Percentiles rank a stretch among this genome's conserved stretches.
Conservation (phyloP, 2,113 vertebrate genomes). For the Emydura subglobosa region DNA sequence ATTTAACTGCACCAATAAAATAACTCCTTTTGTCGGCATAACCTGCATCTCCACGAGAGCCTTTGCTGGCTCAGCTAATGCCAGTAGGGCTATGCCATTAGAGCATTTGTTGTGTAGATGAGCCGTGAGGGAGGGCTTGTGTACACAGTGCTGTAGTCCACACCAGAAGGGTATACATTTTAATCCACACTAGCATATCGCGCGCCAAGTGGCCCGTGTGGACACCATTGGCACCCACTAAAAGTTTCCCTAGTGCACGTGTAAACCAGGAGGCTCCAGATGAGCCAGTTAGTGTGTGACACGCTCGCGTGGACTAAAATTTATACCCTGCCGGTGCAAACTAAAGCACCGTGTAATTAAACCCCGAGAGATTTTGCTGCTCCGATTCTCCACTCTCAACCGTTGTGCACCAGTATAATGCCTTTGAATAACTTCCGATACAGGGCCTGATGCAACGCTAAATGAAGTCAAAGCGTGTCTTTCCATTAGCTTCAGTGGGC, state of each 20-base stretch:
- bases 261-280: background rate
- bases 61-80: background rate
- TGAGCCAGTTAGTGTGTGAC: background rate
- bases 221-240: background rate
- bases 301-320: background rate
- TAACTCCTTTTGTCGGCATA: background rate
- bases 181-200: background rate
- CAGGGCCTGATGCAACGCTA: background rate
- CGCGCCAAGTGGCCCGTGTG: background rate
- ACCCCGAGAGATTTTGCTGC: background rate
- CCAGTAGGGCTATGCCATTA: background rate
- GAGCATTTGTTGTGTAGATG: background rate
- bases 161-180: background rate
- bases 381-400: background rate
- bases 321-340: background rate
- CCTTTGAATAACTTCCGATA: background rate
- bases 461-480: background rate
- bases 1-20: background rate
- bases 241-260: background rate
- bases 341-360: background rate
- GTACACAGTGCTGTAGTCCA: background rate
- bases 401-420: background rate
- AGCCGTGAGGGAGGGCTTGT: background rate
- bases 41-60: no score
- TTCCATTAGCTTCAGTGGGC: background rate